Base-by-base conservation (phyloP, 2,888 invertebrate genomes). In the Onthophagus sagittarius region DNA sequence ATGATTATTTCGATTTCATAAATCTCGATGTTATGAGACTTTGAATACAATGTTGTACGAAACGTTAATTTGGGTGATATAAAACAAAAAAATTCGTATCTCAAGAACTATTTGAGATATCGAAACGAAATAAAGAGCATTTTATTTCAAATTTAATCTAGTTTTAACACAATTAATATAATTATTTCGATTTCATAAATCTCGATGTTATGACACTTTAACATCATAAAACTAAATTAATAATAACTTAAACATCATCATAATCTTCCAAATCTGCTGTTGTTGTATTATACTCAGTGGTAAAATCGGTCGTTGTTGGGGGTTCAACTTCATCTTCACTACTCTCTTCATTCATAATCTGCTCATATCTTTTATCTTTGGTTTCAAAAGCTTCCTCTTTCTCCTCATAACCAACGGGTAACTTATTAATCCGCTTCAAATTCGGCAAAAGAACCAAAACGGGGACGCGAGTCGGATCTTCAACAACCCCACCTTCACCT, bases 381-480 rank as follows among this genome's bases (percentile, higher is more conserved):
- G 78, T 76, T 33, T 81, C 76, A 33, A 78, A 77, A 0, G 82
- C 83, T 32, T 80, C 77, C 73, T 85, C 87, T 84, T 86, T 84
- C 80, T 90, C 89, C 72, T 89, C 88, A 0, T 86, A 84, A 0
- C 85, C 86, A 1, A 89, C 83, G 0, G 79, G 76, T 4, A 80
- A 80, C 80, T 91, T 91, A 78, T 91, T 90, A 13, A 91, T 83
- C 70, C 89, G 83, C 74, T 86, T 89, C 14, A 91, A 82, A 65
- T 85, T 82, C 0, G 88, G 88, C 71, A 91, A 79, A 3, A 88
- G 79, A 0, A 88, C 88, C 31, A 90, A 76, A 0, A 89, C 78
- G 31, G 88, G 86, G 0, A 86, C 77, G 73, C 89, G 76, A 39
- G 74, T 77, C 6, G 76, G 73, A 72, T 79, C 75, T 71, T 75